Percentiles rank a stretch among this genome's conserved stretches.
Evolutionary conservation across 2,888 invertebrate genomes (phyloP).

Genomic region (Ectemnius cavifrons): DNA sequence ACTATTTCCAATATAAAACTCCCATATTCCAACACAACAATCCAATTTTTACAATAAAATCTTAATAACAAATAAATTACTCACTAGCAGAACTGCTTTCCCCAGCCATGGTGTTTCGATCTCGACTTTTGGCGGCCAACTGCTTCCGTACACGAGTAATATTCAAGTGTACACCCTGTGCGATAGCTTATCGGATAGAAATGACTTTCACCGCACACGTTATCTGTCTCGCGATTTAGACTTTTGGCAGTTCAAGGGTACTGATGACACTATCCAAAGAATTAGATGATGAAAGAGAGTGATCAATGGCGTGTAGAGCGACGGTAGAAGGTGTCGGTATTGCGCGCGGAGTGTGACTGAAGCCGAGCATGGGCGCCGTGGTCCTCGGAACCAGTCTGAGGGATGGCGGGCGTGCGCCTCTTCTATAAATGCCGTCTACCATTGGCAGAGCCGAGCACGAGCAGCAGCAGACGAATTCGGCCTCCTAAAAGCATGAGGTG

Average conservation of each 20-base stretch:
- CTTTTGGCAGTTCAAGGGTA: no score
- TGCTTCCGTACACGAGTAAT: no score
- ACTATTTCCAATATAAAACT: no score
- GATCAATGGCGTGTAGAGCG: no score
- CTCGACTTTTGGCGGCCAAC: no score
- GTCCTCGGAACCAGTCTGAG: constrained; percentile 40
- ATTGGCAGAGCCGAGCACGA: constrained; percentile 21
- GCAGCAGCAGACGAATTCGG: constrained; percentile 17
- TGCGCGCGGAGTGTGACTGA: constrained; percentile 39
- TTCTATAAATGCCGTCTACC: constrained; percentile 54
- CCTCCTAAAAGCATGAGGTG: constrained; percentile 13
- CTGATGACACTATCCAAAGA: no score
- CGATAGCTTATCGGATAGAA: no score
- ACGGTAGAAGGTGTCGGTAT: no score
- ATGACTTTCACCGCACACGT: no score
- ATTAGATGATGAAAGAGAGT: no score
- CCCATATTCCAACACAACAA: not conserved
- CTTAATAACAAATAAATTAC: constrained; percentile 4
- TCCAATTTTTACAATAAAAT: not conserved
- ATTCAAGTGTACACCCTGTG: no score
- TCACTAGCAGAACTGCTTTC: constrained; percentile 25
- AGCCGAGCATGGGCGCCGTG: constrained; percentile 12
- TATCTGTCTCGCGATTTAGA: no score
- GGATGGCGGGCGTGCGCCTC: constrained; percentile 49
- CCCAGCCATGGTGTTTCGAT: constrained; percentile 20